Conservation (phyloP, 1,140 invertebrate genomes). For the Campodea augens region DNA sequence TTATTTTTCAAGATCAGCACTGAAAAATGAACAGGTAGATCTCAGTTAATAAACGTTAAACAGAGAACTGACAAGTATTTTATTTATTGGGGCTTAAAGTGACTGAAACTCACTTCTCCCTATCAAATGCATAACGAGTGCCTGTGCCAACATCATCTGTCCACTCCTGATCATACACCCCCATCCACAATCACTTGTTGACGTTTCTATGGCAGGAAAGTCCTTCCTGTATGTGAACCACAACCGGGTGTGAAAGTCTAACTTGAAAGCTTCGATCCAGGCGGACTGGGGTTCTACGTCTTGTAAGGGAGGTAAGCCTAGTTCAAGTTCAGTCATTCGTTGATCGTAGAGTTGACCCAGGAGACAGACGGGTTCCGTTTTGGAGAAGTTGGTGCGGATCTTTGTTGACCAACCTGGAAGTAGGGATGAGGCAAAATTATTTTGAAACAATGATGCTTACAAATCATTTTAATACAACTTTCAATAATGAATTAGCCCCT, state of each 20-base stretch:
- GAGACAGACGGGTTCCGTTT: constrained; percentile 68
- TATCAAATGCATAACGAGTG: constrained; percentile 52
- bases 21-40: too few relatives aligned
- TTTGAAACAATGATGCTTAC: too few relatives aligned
- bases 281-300: constrained; percentile 22
- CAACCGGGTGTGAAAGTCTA: constrained; percentile 51
- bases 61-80: too few relatives aligned
- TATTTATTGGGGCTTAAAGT: too few relatives aligned
- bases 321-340: constrained; percentile 25
- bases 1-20: neutral
- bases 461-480: too few relatives aligned
- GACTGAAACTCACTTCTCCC: constrained; percentile 45
- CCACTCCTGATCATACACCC: constrained; percentile 74
- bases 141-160: constrained; percentile 72
- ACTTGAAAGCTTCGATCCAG: constrained; percentile 51
- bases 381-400: constrained; percentile 60
- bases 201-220: constrained; percentile 54
- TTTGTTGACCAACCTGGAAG: constrained; percentile 46
- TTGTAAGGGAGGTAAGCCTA: constrained; percentile 9
- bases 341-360: constrained; percentile 62
- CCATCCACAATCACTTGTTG: constrained; percentile 65
- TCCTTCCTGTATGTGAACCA: constrained; percentile 69
- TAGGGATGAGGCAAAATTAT: too few relatives aligned
- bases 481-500: too few relatives aligned
- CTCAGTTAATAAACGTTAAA: too few relatives aligned